Conservation (phyloP, 2,888 invertebrate species). For the Stratiomys singularior region DNA sequence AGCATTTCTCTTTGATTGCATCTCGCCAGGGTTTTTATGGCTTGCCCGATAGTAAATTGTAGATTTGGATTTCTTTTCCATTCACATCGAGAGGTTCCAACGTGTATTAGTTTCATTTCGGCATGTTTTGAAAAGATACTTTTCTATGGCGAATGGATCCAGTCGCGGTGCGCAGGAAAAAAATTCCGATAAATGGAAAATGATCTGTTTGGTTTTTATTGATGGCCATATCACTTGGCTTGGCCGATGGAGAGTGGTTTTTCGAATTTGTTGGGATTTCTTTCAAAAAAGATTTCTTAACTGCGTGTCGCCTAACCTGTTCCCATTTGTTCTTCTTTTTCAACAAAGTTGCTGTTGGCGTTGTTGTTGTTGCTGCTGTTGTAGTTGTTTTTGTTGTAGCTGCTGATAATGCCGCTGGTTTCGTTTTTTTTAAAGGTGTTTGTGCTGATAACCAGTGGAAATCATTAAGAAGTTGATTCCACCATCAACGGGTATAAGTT, state of each 20-base stretch:
- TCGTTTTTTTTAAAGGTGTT: too few relatives aligned
- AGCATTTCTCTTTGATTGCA: slow-evolving; percentile 46
- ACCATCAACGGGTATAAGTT: neutral
- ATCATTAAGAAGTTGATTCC: slow-evolving; percentile 33
- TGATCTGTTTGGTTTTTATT: slow-evolving; percentile 45
- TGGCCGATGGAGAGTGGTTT: slow-evolving; percentile 25
- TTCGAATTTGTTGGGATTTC: slow-evolving; percentile 43
- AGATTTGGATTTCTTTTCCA: slow-evolving; percentile 33
- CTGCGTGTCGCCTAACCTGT: slow-evolving; percentile 46
- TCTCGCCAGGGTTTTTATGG: slow-evolving; percentile 35
- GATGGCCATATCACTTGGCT: slow-evolving; percentile 25
- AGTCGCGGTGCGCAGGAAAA: neutral
- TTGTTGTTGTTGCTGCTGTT: neutral
- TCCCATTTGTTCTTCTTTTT: slow-evolving; percentile 39
- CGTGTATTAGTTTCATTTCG: slow-evolving; percentile 34
- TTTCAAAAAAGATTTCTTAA: slow-evolving; percentile 24
- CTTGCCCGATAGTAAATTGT: slow-evolving; percentile 38
- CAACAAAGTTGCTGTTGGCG: neutral
- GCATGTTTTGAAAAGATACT: slow-evolving; percentile 14
- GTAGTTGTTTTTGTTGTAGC: neutral
- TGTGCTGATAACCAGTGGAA: slow-evolving; percentile 9
- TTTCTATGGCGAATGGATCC: neutral
- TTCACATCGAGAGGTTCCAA: slow-evolving; percentile 12
- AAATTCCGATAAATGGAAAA: slow-evolving; percentile 41
- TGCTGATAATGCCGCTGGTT: neutral